These are phyloP conservation scores for Allolobophora icterica DNA, from an alignment of 2,888 invertebrate genomes.

Conservation along the genomic window DNA sequence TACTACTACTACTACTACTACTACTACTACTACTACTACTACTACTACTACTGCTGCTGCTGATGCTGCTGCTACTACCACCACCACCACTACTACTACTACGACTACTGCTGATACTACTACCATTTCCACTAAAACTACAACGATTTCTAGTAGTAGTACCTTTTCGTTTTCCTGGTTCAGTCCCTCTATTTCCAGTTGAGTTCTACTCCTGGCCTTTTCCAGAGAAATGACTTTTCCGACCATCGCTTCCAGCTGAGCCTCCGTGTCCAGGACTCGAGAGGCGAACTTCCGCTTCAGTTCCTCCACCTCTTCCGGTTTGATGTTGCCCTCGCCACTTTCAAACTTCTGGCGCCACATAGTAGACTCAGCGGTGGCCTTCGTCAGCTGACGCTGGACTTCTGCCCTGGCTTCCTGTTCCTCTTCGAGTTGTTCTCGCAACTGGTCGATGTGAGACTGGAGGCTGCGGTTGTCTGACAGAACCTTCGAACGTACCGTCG, in stretches of 20 bases:
- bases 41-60: slow-evolving; percentile 30
- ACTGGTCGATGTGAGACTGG: slow-evolving; percentile 97
- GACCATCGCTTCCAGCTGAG: slow-evolving; percentile 95
- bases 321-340: slow-evolving; percentile 75
- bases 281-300: slow-evolving; percentile 79
- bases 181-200: slow-evolving; percentile 96
- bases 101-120: too few relatives aligned
- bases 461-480: slow-evolving; percentile 91
- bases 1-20: slow-evolving; percentile 20
- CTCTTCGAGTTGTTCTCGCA: slow-evolving; percentile 98
- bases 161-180: slow-evolving; percentile 88
- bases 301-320: slow-evolving; percentile 68
- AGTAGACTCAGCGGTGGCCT: slow-evolving; percentile 95
- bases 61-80: slow-evolving; percentile 29
- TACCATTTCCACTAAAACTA: too few relatives aligned
- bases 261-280: slow-evolving; percentile 94
- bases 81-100: slow-evolving; percentile 29
- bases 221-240: slow-evolving; percentile 95
- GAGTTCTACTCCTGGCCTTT: slow-evolving; percentile 95
- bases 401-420: slow-evolving; percentile 98
- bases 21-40: neutral
- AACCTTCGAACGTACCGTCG: slow-evolving; percentile 64
- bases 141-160: neutral
- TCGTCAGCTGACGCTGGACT: slow-evolving; percentile 96
- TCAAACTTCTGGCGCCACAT: slow-evolving; percentile 99